Percentiles rank a stretch among this genome's conserved stretches.
Evolutionary conservation across 1,140 invertebrate species (phyloP).

Genomic region (Plectrocnemia conspersa): DNA sequence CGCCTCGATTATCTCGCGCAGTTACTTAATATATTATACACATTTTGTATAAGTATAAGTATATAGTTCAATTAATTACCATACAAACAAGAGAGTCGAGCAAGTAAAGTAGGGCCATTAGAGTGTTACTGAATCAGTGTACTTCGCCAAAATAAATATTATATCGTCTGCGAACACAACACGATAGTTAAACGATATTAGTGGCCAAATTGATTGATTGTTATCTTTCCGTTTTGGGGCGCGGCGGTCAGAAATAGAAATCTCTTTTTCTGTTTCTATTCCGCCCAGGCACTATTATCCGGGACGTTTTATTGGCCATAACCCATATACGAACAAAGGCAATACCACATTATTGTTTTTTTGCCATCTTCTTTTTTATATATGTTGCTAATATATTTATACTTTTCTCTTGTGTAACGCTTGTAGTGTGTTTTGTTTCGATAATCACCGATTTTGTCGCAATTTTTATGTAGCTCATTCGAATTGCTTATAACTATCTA

Average conservation of each 20-base stretch:
- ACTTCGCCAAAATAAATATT: slow-evolving; percentile 11
- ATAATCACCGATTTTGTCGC: too few relatives aligned
- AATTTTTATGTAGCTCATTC: too few relatives aligned
- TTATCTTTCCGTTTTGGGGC: slow-evolving; percentile 4
- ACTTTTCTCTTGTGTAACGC: too few relatives aligned
- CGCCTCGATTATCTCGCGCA: not conserved
- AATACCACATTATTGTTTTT: too few relatives aligned
- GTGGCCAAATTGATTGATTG: slow-evolving; percentile 18
- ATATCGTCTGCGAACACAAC: not conserved
- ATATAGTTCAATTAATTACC: too few relatives aligned
- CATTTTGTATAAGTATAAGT: too few relatives aligned
- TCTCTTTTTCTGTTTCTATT: not conserved
- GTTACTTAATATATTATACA: too few relatives aligned
- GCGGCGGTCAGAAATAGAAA: not conserved
- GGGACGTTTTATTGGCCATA: slow-evolving; percentile 5
- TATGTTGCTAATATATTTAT: too few relatives aligned
- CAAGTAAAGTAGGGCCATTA: not conserved
- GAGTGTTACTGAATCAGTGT: not conserved
- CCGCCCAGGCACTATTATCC: not conserved
- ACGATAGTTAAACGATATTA: slow-evolving; percentile 19
- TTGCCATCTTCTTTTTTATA: too few relatives aligned
- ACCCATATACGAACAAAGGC: slow-evolving; percentile 3
- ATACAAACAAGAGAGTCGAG: not conserved
- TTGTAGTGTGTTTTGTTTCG: too few relatives aligned
- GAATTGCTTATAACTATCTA: too few relatives aligned